These are phyloP conservation scores for Corbicula japonica DNA, from an alignment of 2,888 invertebrate species.

Conservation along the genomic window DNA sequence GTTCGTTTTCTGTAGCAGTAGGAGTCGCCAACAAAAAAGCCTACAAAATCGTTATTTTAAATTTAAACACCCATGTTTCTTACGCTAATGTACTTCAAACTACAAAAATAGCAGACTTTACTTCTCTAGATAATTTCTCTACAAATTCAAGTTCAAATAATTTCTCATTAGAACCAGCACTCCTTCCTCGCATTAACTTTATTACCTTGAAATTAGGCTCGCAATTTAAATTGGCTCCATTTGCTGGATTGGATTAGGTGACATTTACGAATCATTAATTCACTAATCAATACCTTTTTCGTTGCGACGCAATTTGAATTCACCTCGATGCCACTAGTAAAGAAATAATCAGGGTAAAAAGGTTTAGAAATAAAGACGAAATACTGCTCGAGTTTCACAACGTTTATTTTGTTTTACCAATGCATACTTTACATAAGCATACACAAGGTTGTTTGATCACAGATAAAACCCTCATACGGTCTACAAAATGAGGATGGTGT, in stretches of 20 bases:
- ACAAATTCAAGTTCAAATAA: too few species aligned
- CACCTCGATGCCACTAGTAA: not conserved
- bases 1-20: not conserved
- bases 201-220: constrained; percentile 12
- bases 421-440: constrained; percentile 53
- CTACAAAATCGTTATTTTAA: not conserved
- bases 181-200: constrained; percentile 9
- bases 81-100: too few species aligned
- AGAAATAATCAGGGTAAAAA: not conserved
- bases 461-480: constrained; percentile 5
- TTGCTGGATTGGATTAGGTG: constrained; percentile 15
- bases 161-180: not conserved
- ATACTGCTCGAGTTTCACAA: constrained; percentile 47
- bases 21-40: not conserved
- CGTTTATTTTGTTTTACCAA: constrained; percentile 62
- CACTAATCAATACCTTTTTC: not conserved
- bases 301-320: constrained; percentile 1
- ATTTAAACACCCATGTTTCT: not conserved
- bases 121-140: not conserved
- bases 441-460: constrained; percentile 29
- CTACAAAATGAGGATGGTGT: constrained; percentile 1
- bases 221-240: constrained; percentile 5
- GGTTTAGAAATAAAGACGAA: not conserved
- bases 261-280: not conserved
- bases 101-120: not conserved